Base-by-base conservation (phyloP, 2,888 invertebrate genomes). In the Synanthedon myopaeformis region DNA sequence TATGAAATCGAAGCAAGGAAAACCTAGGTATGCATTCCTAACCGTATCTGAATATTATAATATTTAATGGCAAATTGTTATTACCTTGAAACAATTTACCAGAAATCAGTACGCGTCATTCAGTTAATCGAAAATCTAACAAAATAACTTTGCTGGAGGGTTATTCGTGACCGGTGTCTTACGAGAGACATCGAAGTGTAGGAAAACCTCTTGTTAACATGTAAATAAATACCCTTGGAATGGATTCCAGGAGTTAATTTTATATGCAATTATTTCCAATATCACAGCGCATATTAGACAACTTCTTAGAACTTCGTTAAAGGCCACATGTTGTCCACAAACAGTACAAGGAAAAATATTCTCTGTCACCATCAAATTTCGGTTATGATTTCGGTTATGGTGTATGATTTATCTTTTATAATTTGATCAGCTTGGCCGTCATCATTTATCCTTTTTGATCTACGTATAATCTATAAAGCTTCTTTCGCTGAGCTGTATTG, bases 121-220 rank as follows among this genome's bases (percentile, higher is more conserved):
- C 8, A 13, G 13, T 45, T 13, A 17, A 49, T 49, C 19, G 55
- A 53, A 56, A 57, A 42, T 45, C 54, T 55, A 56, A 49, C 52
- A 52, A 57, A 58, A 58, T 55, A 52, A 54, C 54, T 50, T 59
- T 8, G 59, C 61, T 56, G 50, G 54, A 10, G 52, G 61, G 61
- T 53, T 55, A 57, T 56, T 61, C 65, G 63, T 63, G 62, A 62
- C 58, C 53, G 51, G 56, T 52, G 52, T 54, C 55, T 56, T 54
- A 55, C 54, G 45, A 35, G 57, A 54, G 55, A 55, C 55, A 58
- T 58, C 51, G 54, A 54, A 54, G 53, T 52, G 41, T 48, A 19
- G 42, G 6, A n/a, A 17, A 53, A 53, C 10, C 42, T 11, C 52
- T 35, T 35, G 35, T 35, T 23, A n/a, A 28, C 19, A 35, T 6